phyloP scores from a whole-genome alignment of 2,113 vertebrate species.

The Grantiella picta region DNA sequence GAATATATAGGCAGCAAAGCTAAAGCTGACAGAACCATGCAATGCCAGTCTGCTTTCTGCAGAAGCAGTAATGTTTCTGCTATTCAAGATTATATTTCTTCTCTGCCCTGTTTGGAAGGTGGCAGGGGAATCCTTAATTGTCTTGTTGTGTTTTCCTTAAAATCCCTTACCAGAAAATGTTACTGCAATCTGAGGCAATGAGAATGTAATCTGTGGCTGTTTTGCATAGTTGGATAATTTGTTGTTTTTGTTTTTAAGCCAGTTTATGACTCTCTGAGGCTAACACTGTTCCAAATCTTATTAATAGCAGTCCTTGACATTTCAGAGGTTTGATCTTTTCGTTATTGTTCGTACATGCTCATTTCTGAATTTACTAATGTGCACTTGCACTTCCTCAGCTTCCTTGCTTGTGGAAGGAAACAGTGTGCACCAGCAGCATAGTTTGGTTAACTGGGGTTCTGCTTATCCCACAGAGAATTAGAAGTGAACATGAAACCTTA shows the following conservation, averaged over 20 bases:
- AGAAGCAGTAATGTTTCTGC: background rate
- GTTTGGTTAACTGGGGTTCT: background rate
- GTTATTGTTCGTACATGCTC: background rate
- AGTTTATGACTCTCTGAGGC: background rate
- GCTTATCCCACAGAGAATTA: background rate
- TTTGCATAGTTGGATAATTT: slow-evolving; percentile 16
- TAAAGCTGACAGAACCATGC: background rate
- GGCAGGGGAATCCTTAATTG: background rate
- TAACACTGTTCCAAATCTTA: background rate
- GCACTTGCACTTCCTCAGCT: background rate
- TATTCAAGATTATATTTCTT: background rate
- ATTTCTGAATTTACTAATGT: slow-evolving; percentile 2
- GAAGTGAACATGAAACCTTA: background rate
- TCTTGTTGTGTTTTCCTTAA: background rate
- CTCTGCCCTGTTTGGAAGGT: background rate
- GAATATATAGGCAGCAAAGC: background rate
- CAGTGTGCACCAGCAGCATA: background rate
- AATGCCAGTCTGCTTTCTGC: background rate
- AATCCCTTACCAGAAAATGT: background rate
- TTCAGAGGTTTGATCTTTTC: slow-evolving; percentile 13
- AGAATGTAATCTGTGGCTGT: slow-evolving; percentile 6
- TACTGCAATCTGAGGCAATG: background rate
- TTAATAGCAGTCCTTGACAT: slow-evolving; percentile 5
- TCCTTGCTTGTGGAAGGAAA: background rate
- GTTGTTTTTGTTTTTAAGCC: slow-evolving; percentile 19